Conservation (phyloP, 2,113 vertebrate species). For the Excalfactoria chinensis region DNA sequence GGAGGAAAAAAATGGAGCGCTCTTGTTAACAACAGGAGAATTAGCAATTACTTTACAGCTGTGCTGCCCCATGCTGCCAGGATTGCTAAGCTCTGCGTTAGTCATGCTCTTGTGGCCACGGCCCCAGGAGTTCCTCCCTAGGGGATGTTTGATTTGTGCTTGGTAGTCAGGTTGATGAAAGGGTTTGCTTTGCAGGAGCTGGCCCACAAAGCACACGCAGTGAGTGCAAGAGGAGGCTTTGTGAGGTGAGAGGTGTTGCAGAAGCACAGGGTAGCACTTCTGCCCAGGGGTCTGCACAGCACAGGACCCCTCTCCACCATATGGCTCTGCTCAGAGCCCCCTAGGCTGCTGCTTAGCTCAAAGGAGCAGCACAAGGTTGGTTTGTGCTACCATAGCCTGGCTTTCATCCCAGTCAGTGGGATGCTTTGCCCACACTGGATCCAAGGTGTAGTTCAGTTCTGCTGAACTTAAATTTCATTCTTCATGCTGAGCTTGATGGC, state of each 20-base stretch:
- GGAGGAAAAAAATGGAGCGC: slow-evolving; percentile 41
- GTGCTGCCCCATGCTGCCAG: slow-evolving; percentile 24
- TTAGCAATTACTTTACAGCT: slow-evolving; percentile 48
- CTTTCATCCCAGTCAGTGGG: neutral
- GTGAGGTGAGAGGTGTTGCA: neutral
- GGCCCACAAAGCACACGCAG: accelerated
- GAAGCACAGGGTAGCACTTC: neutral
- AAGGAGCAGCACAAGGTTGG: accelerated
- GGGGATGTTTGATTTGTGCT: neutral
- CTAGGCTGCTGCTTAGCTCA: neutral
- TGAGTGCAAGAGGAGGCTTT: neutral
- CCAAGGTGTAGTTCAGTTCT: neutral
- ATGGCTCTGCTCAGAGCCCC: accelerated
- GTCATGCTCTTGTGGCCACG: neutral
- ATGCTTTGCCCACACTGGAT: neutral
- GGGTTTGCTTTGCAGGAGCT: neutral
- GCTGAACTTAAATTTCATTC: neutral
- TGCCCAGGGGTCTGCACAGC: accelerated
- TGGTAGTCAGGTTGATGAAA: neutral
- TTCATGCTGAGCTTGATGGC: neutral
- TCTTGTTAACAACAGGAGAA: slow-evolving; percentile 46
- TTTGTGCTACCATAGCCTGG: accelerated
- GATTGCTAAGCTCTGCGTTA: neutral
- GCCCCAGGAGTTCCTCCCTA: neutral
- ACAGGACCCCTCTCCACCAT: neutral